Base-by-base conservation (phyloP, 2,113 vertebrate genomes). In the Rousettus leschenaultii region DNA sequence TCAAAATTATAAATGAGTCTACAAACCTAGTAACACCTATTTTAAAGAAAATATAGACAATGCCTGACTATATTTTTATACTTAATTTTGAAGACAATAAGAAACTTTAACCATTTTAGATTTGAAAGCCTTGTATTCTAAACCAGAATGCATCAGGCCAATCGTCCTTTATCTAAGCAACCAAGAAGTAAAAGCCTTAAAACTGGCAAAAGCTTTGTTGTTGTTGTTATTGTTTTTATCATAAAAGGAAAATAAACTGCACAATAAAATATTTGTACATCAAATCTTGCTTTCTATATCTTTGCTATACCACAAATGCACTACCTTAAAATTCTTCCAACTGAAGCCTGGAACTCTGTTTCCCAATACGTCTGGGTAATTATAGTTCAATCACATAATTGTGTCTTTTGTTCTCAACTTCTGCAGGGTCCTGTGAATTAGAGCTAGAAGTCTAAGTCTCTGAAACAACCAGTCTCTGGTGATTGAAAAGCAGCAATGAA, bases 401-500 rank as follows among this genome's bases (percentile, higher is more conserved):
- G 14, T 57, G 5, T 61, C 12, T 26, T 70, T 38, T 80, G 5
- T 80, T 93, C 35, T 82, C 1, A 90, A 75, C 13, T 68, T 79
- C 24, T 45, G 24, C 66, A 86, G 43, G 4, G 28, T 38, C 63
- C 55, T 78, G 28, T 6, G 22, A 95, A 84, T 35, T 84, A 30
- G 33, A 71, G 21, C 43, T 91, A 65, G 15, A 77, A 30, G 15
- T 45, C 28, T 98, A 98, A 70, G 98, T 98, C 95, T 99, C 98
- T 0, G 98, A 99, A 96, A 98, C 98, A 38, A 99, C 98, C 14
- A 97, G 94, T 99, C 98, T 95, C 99, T 98, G 71, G 98, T 99
- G 51, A 98, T 98, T 96, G 99, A 98, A 99, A 99, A 5, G 99
- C 99, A 0, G 99, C 99, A 0, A 99, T 98, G 97, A 99, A 98